Evolutionary conservation across 2,888 invertebrate species (phyloP).

Genomic region (Pycnomerus fuliginosus): DNA sequence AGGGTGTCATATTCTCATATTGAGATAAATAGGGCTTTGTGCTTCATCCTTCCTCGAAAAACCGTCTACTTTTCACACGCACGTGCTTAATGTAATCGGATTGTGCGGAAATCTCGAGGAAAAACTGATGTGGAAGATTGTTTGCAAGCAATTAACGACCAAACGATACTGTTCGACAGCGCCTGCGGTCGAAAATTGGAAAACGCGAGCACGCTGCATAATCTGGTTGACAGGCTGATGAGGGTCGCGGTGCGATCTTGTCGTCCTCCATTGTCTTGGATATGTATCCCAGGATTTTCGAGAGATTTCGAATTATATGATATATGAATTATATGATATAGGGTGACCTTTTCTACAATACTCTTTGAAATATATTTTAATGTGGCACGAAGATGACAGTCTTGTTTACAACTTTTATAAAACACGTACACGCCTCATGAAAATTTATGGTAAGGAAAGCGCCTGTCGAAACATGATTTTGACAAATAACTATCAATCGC

Average conservation of each 20-base stretch:
- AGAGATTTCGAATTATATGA: constrained; percentile 27
- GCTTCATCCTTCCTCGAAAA: too few species aligned
- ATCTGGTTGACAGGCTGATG: constrained; percentile 26
- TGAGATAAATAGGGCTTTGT: too few species aligned
- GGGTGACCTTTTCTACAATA: constrained; percentile 26
- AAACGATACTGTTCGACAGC: constrained; percentile 23
- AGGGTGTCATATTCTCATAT: too few species aligned
- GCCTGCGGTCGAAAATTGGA: constrained; percentile 20
- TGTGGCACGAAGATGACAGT: constrained; percentile 18
- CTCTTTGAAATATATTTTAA: constrained; percentile 24
- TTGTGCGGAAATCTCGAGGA: too few species aligned
- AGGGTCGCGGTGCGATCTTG: constrained; percentile 26
- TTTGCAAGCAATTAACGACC: constrained; percentile 23
- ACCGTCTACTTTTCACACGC: too few species aligned
- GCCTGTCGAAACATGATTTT: too few species aligned
- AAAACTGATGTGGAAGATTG: constrained; percentile 23
- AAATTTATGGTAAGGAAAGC: too few species aligned
- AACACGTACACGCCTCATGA: background rate
- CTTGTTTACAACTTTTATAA: constrained; percentile 12
- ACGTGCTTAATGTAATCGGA: too few species aligned
- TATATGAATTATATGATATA: constrained; percentile 26
- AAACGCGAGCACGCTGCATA: constrained; percentile 23
- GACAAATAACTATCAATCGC: too few species aligned
- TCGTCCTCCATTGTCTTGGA: constrained; percentile 26
- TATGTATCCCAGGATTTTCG: constrained; percentile 26